Percentiles rank a stretch among this genome's conserved stretches.
These are phyloP conservation scores for Orientallactaga bullata DNA, from an alignment of 2,113 vertebrate genomes.

Conservation along the genomic window DNA sequence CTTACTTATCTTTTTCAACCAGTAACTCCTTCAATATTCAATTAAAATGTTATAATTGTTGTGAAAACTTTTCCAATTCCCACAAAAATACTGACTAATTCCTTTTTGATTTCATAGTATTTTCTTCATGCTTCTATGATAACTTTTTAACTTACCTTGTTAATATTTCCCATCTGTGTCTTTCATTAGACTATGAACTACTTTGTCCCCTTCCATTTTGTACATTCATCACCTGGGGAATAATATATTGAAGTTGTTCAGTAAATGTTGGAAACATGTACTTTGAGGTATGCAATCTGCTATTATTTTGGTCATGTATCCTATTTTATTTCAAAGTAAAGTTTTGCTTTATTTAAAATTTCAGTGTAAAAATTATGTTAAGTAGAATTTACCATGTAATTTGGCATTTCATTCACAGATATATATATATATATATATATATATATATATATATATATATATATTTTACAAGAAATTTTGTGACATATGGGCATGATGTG, in stretches of 20 bases:
- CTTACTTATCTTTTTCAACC: constrained; percentile 26
- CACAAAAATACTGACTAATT: neutral
- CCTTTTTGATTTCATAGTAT: neutral
- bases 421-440: neutral
- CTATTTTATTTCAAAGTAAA: constrained; percentile 40
- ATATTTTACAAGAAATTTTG: constrained; percentile 51
- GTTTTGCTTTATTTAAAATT: constrained; percentile 40
- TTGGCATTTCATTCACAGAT: neutral
- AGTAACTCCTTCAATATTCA: neutral
- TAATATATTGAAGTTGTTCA: neutral
- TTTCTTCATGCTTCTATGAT: constrained; percentile 16
- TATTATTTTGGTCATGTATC: constrained; percentile 33
- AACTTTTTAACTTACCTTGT: neutral
- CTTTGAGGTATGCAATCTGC: neutral
- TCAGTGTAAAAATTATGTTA: constrained; percentile 34
- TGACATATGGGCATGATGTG: constrained; percentile 52
- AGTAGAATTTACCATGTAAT: neutral
- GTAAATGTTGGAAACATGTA: neutral
- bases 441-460: neutral
- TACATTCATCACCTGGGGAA: neutral
- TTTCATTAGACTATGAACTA: neutral
- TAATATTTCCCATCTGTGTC: constrained; percentile 4
- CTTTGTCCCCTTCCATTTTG: neutral
- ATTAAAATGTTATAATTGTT: constrained; percentile 18
- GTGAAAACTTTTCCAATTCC: neutral